Evolutionary conservation across 1,140 invertebrate genomes (phyloP).

Genomic region (Scaptomyza montana): DNA sequence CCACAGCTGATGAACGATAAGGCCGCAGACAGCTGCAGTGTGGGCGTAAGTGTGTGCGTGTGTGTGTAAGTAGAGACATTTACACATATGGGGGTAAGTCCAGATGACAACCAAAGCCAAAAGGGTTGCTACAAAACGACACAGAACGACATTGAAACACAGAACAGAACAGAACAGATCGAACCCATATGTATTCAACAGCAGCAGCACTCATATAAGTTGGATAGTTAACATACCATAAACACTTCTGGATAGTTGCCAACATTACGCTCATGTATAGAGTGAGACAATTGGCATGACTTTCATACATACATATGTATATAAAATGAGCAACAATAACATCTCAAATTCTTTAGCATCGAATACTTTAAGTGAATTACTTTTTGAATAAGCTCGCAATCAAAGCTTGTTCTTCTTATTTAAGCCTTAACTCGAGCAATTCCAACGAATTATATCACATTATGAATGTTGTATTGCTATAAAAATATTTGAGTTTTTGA

Average conservation of each 20-base stretch:
- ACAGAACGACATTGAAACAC: constrained; percentile 3
- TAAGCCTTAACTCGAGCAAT: too few species aligned
- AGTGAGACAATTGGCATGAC: background rate
- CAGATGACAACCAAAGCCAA: constrained; percentile 42
- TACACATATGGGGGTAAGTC: constrained; percentile 31
- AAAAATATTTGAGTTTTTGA: background rate
- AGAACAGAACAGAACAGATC: background rate
- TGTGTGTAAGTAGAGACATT: constrained; percentile 18
- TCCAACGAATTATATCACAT: too few species aligned
- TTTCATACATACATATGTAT: too few species aligned
- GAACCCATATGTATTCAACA: background rate
- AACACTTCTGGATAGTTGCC: constrained; percentile 32
- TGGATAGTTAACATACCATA: constrained; percentile 46
- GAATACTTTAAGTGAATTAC: too few species aligned
- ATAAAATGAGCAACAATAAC: too few species aligned
- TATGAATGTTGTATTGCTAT: too few species aligned
- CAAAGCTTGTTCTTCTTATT: too few species aligned
- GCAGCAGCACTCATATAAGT: constrained; percentile 36
- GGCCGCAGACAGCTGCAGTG: constrained; percentile 46
- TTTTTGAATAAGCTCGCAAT: too few species aligned
- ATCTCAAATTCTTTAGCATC: too few species aligned
- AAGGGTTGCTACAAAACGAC: constrained; percentile 29
- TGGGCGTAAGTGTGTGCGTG: constrained; percentile 22
- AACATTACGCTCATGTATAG: background rate
- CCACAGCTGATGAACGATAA: constrained; percentile 53